Percentiles rank a stretch among this genome's conserved stretches.
Evolutionary conservation across 2,888 invertebrate species (phyloP).

Genomic region (Tenthredo distinguenda): DNA sequence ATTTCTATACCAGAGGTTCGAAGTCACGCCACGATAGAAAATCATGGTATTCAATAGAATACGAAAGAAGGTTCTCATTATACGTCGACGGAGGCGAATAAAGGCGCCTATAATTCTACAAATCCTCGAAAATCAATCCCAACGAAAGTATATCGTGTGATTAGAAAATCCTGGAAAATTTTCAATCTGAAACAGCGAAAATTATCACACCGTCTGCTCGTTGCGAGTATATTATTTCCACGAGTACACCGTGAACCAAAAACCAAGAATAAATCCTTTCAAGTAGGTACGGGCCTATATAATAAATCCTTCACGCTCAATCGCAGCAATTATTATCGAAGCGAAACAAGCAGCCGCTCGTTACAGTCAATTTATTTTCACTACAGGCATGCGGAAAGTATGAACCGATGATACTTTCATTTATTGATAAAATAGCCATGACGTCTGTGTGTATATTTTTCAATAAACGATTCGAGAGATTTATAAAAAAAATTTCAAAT

Average conservation of each 20-base stretch:
- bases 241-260: not conserved
- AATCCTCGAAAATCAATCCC: not conserved
- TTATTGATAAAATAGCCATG: not conserved
- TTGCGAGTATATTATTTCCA: not conserved
- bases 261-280: not conserved
- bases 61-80: not conserved
- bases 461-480: not conserved
- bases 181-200: not conserved
- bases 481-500: not conserved
- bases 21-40: constrained; percentile 20
- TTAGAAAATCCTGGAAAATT: too few relatives aligned
- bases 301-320: constrained; percentile 43
- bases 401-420: not conserved
- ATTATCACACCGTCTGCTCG: not conserved
- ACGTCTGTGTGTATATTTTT: not conserved
- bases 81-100: not conserved
- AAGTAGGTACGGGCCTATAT: constrained; percentile 14
- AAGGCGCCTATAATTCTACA: not conserved
- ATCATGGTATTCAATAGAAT: constrained; percentile 14
- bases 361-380: not conserved
- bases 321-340: constrained; percentile 40
- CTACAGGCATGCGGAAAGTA: not conserved
- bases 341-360: constrained; percentile 26
- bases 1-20: not conserved
- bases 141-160: not conserved